Conservation (phyloP, 2,113 vertebrate species). For the Catagonus wagneri region DNA sequence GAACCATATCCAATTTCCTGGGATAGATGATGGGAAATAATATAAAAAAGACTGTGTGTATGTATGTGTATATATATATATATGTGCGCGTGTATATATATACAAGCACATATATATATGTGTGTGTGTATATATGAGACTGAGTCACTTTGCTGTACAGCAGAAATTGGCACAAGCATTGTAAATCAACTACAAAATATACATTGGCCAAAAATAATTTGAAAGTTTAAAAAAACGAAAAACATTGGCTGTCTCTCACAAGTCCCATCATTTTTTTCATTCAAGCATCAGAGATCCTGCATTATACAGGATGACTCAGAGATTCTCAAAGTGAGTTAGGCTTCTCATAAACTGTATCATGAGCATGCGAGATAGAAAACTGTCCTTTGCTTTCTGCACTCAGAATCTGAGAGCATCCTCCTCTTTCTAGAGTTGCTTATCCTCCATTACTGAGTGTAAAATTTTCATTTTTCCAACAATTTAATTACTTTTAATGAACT, state of each 20-base stretch:
- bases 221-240: no score
- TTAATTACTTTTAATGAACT: background rate
- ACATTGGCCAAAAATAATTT: no score
- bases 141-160: no score
- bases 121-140: no score
- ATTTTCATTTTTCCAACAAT: slow-evolving; percentile 25
- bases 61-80: no score
- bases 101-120: no score
- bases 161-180: no score
- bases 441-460: background rate
- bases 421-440: background rate
- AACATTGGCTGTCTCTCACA: background rate
- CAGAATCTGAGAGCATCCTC: background rate
- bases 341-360: background rate
- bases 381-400: background rate
- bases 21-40: no score
- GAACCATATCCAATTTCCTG: no score
- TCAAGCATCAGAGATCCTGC: background rate
- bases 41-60: no score
- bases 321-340: background rate
- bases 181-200: no score
- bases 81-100: no score
- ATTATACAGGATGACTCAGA: background rate
- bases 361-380: background rate
- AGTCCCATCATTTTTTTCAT: background rate